phyloP scores from a whole-genome alignment of 2,888 invertebrate species.

The Drosophila parthenogenetica region DNA sequence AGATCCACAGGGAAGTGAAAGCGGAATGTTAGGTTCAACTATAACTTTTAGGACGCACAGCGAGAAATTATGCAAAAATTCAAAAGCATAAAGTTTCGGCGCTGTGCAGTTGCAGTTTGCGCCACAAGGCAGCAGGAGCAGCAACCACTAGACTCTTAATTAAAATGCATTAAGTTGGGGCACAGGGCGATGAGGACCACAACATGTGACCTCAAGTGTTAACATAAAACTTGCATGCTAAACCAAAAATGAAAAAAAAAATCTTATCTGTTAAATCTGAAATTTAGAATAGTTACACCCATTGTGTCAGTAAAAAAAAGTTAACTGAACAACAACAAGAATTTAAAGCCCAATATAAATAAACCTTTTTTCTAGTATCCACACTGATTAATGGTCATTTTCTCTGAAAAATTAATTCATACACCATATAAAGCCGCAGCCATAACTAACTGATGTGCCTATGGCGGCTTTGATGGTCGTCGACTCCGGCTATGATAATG shows the following conservation, averaged over 20 bases:
- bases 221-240: slow-evolving; percentile 49
- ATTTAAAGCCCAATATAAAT: slow-evolving; percentile 1
- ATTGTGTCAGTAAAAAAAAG: slow-evolving; percentile 30
- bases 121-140: slow-evolving; percentile 20
- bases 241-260: slow-evolving; percentile 20
- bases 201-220: slow-evolving; percentile 65
- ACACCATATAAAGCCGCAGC: slow-evolving; percentile 53
- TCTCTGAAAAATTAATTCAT: slow-evolving; percentile 55
- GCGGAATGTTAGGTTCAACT: not conserved
- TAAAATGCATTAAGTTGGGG: slow-evolving; percentile 68
- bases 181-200: slow-evolving; percentile 21
- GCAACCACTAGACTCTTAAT: slow-evolving; percentile 51
- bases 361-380: slow-evolving; percentile 16
- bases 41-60: slow-evolving; percentile 40
- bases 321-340: slow-evolving; percentile 8
- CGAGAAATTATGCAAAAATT: slow-evolving; percentile 64
- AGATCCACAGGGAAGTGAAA: not conserved
- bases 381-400: slow-evolving; percentile 60
- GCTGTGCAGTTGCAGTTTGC: slow-evolving; percentile 32
- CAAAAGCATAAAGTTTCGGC: slow-evolving; percentile 58
- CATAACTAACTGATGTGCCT: slow-evolving; percentile 44
- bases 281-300: slow-evolving; percentile 34
- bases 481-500: slow-evolving; percentile 54
- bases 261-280: slow-evolving; percentile 49
- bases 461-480: slow-evolving; percentile 42